A percentile compares a stretch with the other conserved stretches of the same genome.
These are phyloP conservation scores for Imbricaverruca yamaguchii DNA, from an alignment of 2,888 invertebrate genomes.

Conservation along the genomic window DNA sequence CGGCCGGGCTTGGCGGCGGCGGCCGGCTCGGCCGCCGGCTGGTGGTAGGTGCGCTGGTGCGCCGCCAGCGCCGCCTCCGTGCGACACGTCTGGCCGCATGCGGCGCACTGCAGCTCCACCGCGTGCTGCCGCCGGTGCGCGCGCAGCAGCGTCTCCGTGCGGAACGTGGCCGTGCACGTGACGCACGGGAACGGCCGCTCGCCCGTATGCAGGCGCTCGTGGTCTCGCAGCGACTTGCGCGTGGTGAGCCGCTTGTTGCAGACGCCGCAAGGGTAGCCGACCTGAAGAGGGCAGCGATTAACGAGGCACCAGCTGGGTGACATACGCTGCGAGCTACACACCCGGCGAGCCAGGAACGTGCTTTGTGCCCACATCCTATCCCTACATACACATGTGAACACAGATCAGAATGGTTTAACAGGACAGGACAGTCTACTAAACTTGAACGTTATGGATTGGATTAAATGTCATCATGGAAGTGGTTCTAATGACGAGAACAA, in stretches of 20 bases:
- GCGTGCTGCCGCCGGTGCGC: constrained; percentile 4
- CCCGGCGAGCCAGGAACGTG: too few species aligned
- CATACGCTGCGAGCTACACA: too few species aligned
- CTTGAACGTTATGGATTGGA: too few species aligned
- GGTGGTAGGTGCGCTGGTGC: background rate
- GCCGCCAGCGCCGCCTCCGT: background rate
- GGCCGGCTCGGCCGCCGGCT: background rate
- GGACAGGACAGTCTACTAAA: too few species aligned
- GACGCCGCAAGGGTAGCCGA: background rate
- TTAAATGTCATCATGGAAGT: too few species aligned
- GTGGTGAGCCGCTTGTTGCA: background rate
- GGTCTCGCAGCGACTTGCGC: constrained; percentile 7
- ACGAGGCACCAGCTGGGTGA: background rate
- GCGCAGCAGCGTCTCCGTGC: constrained; percentile 13
- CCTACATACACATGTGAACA: too few species aligned
- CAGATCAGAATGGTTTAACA: too few species aligned
- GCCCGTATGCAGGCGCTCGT: background rate
- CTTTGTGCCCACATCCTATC: too few species aligned
- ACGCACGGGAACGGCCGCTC: constrained; percentile 9
- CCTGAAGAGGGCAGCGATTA: background rate
- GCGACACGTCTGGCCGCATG: background rate
- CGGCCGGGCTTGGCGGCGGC: background rate
- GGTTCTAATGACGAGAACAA: too few species aligned
- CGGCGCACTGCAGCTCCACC: background rate
- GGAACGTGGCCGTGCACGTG: background rate